These are phyloP conservation scores for Manis crassicaudata DNA, from an alignment of 2,797 vertebrate species.

Conservation along the genomic window DNA sequence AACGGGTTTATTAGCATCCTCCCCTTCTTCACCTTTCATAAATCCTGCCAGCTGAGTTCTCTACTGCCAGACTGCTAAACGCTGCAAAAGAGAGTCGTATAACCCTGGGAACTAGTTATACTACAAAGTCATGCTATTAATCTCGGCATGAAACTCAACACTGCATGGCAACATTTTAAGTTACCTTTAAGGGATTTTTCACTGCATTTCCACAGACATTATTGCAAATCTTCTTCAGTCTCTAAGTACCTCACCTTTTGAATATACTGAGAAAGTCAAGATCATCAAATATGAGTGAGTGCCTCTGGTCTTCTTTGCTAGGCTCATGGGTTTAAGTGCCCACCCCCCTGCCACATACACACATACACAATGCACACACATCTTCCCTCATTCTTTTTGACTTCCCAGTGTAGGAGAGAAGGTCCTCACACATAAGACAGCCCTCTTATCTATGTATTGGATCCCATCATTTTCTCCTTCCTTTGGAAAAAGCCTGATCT, in stretches of 20 bases:
- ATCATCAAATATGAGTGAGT: not conserved
- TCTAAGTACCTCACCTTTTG: not conserved
- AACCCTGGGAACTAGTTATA: not conserved
- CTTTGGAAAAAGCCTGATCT: not conserved
- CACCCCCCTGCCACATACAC: not conserved
- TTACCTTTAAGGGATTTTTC: not conserved
- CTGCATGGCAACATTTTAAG: not conserved
- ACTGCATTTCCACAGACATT: not conserved
- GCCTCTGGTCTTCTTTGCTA: not conserved
- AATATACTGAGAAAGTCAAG: not conserved
- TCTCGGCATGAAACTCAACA: not conserved
- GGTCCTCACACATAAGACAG: not conserved
- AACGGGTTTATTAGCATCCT: not conserved
- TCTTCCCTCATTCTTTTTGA: not conserved
- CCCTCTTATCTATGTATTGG: not conserved
- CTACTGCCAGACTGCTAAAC: not conserved
- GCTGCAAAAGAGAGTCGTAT: conserved; percentile 36
- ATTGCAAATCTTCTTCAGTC: not conserved
- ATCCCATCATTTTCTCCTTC: not conserved
- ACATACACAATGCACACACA: not conserved
- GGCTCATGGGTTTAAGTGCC: not conserved
- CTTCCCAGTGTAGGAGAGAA: not conserved
- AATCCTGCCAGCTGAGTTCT: not conserved
- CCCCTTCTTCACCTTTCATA: not conserved
- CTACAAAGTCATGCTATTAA: conserved; percentile 27